Conservation (phyloP, 1,140 invertebrate genomes). For the Hyphantria cunea region DNA sequence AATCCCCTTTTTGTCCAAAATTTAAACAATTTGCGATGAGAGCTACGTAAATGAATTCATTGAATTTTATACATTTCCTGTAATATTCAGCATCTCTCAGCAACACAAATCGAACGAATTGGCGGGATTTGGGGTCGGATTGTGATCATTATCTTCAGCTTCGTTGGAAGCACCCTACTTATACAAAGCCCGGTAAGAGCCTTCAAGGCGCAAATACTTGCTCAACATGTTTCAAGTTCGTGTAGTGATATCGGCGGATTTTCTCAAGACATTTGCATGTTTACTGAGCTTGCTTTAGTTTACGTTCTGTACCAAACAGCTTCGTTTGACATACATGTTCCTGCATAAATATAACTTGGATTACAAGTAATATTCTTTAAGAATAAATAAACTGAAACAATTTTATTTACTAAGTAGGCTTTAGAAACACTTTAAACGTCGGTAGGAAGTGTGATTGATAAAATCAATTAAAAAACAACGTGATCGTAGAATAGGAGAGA, state of each 20-base stretch:
- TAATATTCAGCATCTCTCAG: constrained; percentile 4
- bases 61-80: no score
- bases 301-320: constrained; percentile 12
- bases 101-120: constrained; percentile 36
- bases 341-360: background rate
- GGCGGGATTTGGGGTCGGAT: constrained; percentile 48
- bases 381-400: no score
- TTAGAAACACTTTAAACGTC: background rate
- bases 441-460: no score
- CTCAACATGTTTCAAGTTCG: constrained; percentile 45
- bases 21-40: no score
- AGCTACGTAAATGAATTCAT: no score
- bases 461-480: no score
- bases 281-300: constrained; percentile 26
- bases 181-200: constrained; percentile 48
- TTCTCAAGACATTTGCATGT: constrained; percentile 43
- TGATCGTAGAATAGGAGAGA: no score
- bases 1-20: no score
- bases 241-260: constrained; percentile 41
- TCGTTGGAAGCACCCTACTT: constrained; percentile 48
- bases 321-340: constrained; percentile 1
- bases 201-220: constrained; percentile 44
- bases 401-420: background rate
- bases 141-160: constrained; percentile 59
- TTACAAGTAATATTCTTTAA: no score